phyloP scores from a whole-genome alignment of 1,140 invertebrate genomes.

The Phthorimaea operculella region DNA sequence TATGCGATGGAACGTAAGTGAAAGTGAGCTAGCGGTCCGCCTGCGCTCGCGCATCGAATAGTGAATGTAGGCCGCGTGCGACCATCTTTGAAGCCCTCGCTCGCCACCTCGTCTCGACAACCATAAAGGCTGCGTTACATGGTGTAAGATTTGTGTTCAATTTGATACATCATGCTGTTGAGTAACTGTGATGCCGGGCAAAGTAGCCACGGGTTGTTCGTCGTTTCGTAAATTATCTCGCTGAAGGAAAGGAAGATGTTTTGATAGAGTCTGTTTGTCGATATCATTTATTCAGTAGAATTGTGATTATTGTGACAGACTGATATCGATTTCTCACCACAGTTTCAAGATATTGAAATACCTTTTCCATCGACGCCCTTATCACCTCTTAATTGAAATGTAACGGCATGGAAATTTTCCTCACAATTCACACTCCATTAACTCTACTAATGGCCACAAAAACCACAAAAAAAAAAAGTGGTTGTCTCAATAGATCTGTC shows the following conservation, averaged over 20 bases:
- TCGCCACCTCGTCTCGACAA: conserved; percentile 36
- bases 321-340: too few species aligned
- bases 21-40: conserved; percentile 34
- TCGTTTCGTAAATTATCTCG: background rate
- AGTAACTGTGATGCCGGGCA: too few species aligned
- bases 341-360: too few species aligned
- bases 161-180: too few species aligned
- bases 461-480: background rate
- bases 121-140: conserved; percentile 40
- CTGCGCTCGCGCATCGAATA: conserved; percentile 51
- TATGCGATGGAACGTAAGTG: conserved; percentile 13
- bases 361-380: too few species aligned
- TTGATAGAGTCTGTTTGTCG: too few species aligned
- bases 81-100: conserved; percentile 59
- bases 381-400: background rate
- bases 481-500: background rate
- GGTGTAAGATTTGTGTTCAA: too few species aligned
- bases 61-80: conserved; percentile 62
- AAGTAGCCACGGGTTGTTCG: background rate
- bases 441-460: background rate
- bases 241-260: too few species aligned
- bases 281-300: too few species aligned
- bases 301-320: too few species aligned
- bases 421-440: conserved; percentile 4
- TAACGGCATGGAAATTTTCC: background rate